Evolutionary conservation across 2,888 invertebrate genomes (phyloP), one percentile per base, ranked within the genome.

Genomic region (Mythimna loreyi): DNA sequence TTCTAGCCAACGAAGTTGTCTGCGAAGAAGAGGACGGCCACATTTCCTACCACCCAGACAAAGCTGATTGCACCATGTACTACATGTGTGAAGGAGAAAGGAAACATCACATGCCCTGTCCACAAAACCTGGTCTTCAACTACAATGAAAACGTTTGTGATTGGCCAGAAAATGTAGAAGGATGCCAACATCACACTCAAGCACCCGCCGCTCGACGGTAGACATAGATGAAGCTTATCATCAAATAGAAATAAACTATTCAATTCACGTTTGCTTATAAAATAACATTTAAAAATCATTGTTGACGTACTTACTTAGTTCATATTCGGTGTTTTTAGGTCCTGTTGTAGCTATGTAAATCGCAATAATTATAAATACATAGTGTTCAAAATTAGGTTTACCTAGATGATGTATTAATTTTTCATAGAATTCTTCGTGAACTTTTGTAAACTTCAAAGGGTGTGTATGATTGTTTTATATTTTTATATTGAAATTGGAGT

Each of bases 61-160:
- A 98, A 91, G 97, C 97, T 33, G 99, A 99, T 91, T 99, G 99
- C 92, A 98, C 98, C 66, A 98, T 98, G 97, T 99, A 99, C 93
- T 99, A 98, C 96, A 99, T 99, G 99, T 99, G 99, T 90, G 99
- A 99, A 94, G 99, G 99, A 43, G 99, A 99, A 90, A 96, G 99
- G 64, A 98, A 98, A 90, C 99, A 99, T 90, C 99, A 99, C 95
- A 99, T 99, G 99, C 99, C 99, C 56, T 99, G 99, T 90, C 99
- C 99, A 9, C 97, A 97, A 61, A 98, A 99, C 93, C 96, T 99
- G 73, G 99, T 99, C 19, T 99, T 99, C 94, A 99, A 99, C 92
- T 97, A 97, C 50, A 98, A 98, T 86, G 98, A 99, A 89, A 99
- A 98, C 89, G 99, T 99, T 13, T 99, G 99, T 91, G 99, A 99